These are phyloP conservation scores for Oreochromis spilurus DNA, from an alignment of 2,113 vertebrate species.

Conservation along the genomic window DNA sequence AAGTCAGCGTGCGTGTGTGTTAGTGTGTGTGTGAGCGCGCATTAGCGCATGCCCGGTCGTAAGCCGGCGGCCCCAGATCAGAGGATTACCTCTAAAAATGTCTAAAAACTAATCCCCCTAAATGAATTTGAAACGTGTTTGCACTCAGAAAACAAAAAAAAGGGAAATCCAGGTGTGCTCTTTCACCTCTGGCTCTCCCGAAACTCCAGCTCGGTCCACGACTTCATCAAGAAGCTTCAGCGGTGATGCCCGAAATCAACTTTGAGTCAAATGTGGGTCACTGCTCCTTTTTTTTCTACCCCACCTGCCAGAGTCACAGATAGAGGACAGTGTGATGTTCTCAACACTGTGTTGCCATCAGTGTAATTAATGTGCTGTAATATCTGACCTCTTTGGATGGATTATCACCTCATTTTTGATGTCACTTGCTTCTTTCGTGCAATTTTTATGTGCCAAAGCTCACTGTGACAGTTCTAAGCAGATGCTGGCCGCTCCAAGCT, in stretches of 20 bases:
- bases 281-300: not conserved
- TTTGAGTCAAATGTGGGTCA: not conserved
- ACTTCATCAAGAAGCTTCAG: not conserved
- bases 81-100: slow-evolving; percentile 51
- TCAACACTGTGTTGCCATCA: slow-evolving; percentile 14
- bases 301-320: not conserved
- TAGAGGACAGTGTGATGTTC: slow-evolving; percentile 11
- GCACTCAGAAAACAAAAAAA: not conserved
- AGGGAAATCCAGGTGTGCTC: not conserved
- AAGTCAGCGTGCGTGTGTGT: not conserved
- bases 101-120: slow-evolving; percentile 41
- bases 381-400: slow-evolving; percentile 2
- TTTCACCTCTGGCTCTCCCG: not conserved
- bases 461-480: not conserved
- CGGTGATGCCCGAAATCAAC: not conserved
- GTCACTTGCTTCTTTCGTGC: not conserved
- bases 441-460: not conserved
- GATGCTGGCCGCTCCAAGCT: not conserved
- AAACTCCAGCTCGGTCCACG: not conserved
- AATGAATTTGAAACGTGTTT: slow-evolving; percentile 21
- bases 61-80: slow-evolving; percentile 16
- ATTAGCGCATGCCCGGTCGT: not conserved
- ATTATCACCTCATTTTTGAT: not conserved
- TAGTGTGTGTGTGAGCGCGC: not conserved
- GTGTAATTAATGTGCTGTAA: slow-evolving; percentile 18